Percentiles rank a stretch among this genome's conserved stretches.
Conservation (phyloP, 2,888 invertebrate species). For the Nudaria mundana region DNA sequence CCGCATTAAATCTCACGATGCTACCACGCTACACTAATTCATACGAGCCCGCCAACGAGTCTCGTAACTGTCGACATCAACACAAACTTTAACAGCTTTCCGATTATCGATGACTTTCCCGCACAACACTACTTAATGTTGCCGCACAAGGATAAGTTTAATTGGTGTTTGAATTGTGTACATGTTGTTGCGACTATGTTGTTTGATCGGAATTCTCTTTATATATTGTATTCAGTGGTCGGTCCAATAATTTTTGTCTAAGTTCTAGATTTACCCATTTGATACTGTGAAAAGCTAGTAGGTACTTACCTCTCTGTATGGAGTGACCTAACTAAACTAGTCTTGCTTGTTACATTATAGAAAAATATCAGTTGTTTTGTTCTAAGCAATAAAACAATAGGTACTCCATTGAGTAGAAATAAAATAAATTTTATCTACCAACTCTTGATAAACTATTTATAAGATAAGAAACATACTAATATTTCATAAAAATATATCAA, state of each 20-base stretch:
- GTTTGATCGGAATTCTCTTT: slow-evolving; percentile 4
- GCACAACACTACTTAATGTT: slow-evolving; percentile 43
- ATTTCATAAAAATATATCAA: slow-evolving; percentile 18
- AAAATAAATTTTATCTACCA: too few relatives aligned
- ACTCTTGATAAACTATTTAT: slow-evolving; percentile 25
- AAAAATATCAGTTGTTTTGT: too few relatives aligned
- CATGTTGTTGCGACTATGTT: background rate
- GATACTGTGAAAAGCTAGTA: too few relatives aligned
- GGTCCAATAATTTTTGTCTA: too few relatives aligned
- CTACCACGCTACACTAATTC: slow-evolving; percentile 80
- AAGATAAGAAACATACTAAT: slow-evolving; percentile 13
- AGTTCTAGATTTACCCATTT: too few relatives aligned
- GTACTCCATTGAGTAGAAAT: too few relatives aligned
- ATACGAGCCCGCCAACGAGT: slow-evolving; percentile 64
- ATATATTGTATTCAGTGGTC: background rate
- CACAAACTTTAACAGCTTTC: slow-evolving; percentile 63
- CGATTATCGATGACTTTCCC: slow-evolving; percentile 57
- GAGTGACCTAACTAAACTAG: too few relatives aligned
- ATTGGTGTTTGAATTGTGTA: slow-evolving; percentile 9
- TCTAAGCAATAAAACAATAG: too few relatives aligned
- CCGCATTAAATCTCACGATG: slow-evolving; percentile 73
- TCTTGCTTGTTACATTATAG: too few relatives aligned
- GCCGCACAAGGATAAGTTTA: slow-evolving; percentile 22
- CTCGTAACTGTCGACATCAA: slow-evolving; percentile 65
- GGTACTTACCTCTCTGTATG: too few relatives aligned